Evolutionary conservation across 2,888 invertebrate species (phyloP), one percentile per base, ranked within the genome.

Genomic region (Matsumyia berberina): DNA sequence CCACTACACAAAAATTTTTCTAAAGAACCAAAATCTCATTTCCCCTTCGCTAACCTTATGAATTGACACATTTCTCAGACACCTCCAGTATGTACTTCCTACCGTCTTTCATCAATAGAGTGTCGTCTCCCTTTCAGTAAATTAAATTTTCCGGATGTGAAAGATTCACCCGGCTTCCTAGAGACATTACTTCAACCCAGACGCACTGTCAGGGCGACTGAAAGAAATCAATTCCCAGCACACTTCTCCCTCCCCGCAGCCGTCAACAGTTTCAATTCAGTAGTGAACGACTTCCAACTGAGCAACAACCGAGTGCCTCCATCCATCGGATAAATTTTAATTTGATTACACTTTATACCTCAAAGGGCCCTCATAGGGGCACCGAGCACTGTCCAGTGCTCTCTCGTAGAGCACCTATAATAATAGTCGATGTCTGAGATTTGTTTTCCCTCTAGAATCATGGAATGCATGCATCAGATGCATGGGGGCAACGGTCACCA

Each of bases 401-500:
- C 62, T 55, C 35, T 57, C 46, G 64, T 44, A 19, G 73, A 79
- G 57, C 73, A 66, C 74, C 74, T 79, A 49, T 60, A 58, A 66
- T 37, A 49, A 58, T 60, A 73, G 73, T 44, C 64, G 29, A 64
- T 51, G 70, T 82, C 82, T 77, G 70, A 72, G 82, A 77, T 44
- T 69, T 29, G 17, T 60, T 51, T 33, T 44, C 81, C 70, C 19
- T 42, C 51, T 2, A 24, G 53, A 66, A 49, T 19, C 44, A 39
- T 24, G 12, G 31, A 62, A 44, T 62, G 55, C 4, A 29, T 51
- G 31, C 24, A 7, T 44, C 35, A n/a, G 39, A 33, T 62, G 60
- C 53, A 77, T 82, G 62, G 57, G 81, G 82, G 82, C 70, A 82
- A 51, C 44, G 72, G 70, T 66, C 70, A 82, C 17, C n/a, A n/a